These are phyloP conservation scores for Plagodis dolabraria DNA, from an alignment of 2,888 invertebrate species.

Conservation along the genomic window DNA sequence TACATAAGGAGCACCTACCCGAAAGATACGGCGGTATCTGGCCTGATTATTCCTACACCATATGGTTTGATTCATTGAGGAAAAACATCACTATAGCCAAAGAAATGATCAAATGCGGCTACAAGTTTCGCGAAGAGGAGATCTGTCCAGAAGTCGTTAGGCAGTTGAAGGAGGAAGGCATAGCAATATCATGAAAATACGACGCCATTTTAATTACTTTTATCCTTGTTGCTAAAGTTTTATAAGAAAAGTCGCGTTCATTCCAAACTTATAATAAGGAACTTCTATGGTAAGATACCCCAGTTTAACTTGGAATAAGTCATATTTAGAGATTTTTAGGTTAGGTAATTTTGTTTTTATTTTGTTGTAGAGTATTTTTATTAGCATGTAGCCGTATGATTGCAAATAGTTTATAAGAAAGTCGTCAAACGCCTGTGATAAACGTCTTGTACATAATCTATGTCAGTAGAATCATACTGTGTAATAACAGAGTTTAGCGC, in stretches of 20 bases:
- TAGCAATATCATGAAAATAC: slow-evolving; percentile 54
- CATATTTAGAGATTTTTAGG: neutral
- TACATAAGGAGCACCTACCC: slow-evolving; percentile 88
- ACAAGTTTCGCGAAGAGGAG: slow-evolving; percentile 80
- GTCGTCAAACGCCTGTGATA: slow-evolving; percentile 79
- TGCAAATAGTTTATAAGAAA: slow-evolving; percentile 30
- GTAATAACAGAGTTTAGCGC: too few species aligned
- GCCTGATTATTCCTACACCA: slow-evolving; percentile 89
- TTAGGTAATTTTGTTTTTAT: too few species aligned
- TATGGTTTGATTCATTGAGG: slow-evolving; percentile 88
- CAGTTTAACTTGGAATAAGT: neutral
- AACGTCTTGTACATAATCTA: slow-evolving; percentile 25
- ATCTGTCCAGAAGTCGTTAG: slow-evolving; percentile 64
- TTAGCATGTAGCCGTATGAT: slow-evolving; percentile 9
- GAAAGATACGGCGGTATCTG: slow-evolving; percentile 88
- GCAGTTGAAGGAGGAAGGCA: slow-evolving; percentile 65
- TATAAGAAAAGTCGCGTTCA: slow-evolving; percentile 15
- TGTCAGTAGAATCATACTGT: too few species aligned
- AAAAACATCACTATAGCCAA: slow-evolving; percentile 84
- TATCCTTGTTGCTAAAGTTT: slow-evolving; percentile 11
- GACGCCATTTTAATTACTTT: slow-evolving; percentile 5
- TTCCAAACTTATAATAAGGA: slow-evolving; percentile 31
- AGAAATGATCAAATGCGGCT: slow-evolving; percentile 87
- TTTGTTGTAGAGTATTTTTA: neutral
- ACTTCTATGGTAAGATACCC: slow-evolving; percentile 2